A percentile compares a stretch with the other conserved stretches of the same genome.
Evolutionary conservation across 1,140 invertebrate species (phyloP).

Genomic region (Alviniconcha marisindica): DNA sequence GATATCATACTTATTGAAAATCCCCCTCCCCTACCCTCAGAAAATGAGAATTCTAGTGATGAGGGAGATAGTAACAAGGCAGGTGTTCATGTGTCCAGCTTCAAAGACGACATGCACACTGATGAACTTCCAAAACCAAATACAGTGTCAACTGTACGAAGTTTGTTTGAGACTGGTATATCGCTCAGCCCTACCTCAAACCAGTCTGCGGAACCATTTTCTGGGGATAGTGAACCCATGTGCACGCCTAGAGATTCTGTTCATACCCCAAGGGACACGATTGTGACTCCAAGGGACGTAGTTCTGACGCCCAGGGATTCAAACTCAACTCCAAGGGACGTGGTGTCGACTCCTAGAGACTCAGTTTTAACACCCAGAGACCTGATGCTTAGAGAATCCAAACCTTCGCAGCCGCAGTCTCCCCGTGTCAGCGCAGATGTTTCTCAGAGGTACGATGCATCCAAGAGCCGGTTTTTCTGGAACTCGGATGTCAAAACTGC

Average conservation of each 20-base stretch:
- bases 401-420: neutral
- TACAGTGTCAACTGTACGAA: slow-evolving; percentile 64
- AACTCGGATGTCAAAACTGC: slow-evolving; percentile 1
- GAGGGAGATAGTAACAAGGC: neutral
- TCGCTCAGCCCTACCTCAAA: slow-evolving; percentile 24
- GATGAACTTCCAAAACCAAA: slow-evolving; percentile 69
- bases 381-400: neutral
- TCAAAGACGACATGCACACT: slow-evolving; percentile 33
- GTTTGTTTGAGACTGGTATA: slow-evolving; percentile 63
- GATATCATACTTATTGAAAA: slow-evolving; percentile 70
- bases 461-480: slow-evolving; percentile 18
- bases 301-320: neutral
- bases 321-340: neutral
- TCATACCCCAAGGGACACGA: slow-evolving; percentile 28
- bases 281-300: neutral
- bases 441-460: slow-evolving; percentile 21
- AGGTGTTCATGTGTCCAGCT: slow-evolving; percentile 22
- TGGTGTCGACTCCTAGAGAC: neutral
- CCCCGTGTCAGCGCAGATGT: neutral
- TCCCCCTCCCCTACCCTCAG: slow-evolving; percentile 28
- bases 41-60: slow-evolving; percentile 34
- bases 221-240: neutral
- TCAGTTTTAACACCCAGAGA: neutral
- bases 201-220: neutral
- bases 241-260: slow-evolving; percentile 37